These are phyloP conservation scores for Oegoconia quadripuncta DNA, from an alignment of 2,888 invertebrate species.

Conservation along the genomic window DNA sequence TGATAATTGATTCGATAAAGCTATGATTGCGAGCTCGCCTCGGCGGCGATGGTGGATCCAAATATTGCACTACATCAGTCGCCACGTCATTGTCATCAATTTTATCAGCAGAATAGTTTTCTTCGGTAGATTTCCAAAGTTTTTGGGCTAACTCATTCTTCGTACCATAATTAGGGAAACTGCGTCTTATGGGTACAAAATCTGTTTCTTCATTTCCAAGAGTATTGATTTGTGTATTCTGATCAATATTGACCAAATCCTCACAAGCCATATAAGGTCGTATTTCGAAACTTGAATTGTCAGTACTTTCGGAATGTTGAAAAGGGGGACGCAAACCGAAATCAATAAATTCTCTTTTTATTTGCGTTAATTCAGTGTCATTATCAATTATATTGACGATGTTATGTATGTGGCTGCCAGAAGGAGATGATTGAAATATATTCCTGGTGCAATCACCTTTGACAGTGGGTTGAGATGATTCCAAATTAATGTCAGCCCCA, in stretches of 20 bases:
- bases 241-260: slow-evolving; percentile 82
- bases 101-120: slow-evolving; percentile 44
- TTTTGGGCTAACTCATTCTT: slow-evolving; percentile 53
- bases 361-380: slow-evolving; percentile 17
- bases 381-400: slow-evolving; percentile 25
- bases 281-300: slow-evolving; percentile 78
- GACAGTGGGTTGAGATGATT: slow-evolving; percentile 33
- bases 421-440: slow-evolving; percentile 45
- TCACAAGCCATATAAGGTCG: slow-evolving; percentile 82
- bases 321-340: slow-evolving; percentile 36
- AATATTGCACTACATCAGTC: slow-evolving; percentile 45
- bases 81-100: slow-evolving; percentile 34
- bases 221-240: slow-evolving; percentile 74
- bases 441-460: slow-evolving; percentile 65
- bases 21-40: slow-evolving; percentile 39
- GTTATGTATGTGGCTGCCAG: slow-evolving; percentile 20
- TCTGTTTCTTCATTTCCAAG: slow-evolving; percentile 52
- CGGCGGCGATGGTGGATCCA: slow-evolving; percentile 67
- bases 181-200: slow-evolving; percentile 77
- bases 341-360: slow-evolving; percentile 31
- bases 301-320: slow-evolving; percentile 81
- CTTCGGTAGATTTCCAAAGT: slow-evolving; percentile 69
- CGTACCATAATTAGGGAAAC: slow-evolving; percentile 82
- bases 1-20: slow-evolving; percentile 55
- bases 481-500: slow-evolving; percentile 60